These are phyloP conservation scores for Microplitis demolitor DNA, from an alignment of 1,140 invertebrate genomes.

Conservation along the genomic window DNA sequence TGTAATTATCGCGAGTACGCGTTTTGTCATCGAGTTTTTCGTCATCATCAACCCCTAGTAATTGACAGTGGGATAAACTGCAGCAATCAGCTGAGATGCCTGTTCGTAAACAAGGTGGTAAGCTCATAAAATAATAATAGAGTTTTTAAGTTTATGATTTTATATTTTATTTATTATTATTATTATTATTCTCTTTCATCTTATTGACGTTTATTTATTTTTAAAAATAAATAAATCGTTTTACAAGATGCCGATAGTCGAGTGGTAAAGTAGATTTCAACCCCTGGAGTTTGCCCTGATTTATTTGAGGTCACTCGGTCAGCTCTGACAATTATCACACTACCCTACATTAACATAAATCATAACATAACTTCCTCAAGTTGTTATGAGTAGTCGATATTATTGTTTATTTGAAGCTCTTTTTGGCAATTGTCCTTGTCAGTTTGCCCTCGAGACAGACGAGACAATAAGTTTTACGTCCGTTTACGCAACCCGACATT, in stretches of 20 bases:
- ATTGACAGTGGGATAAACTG: slow-evolving; percentile 6
- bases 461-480: slow-evolving; percentile 2
- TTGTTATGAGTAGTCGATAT: background rate
- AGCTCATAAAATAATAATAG: slow-evolving; percentile 41
- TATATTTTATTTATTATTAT: background rate
- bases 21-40: background rate
- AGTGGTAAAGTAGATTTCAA: background rate
- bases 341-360: background rate
- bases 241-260: too few relatives aligned
- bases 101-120: slow-evolving; percentile 62
- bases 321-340: background rate
- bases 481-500: slow-evolving; percentile 23
- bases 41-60: slow-evolving; percentile 15
- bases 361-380: background rate
- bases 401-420: background rate
- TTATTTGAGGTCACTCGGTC: slow-evolving; percentile 49
- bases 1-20: background rate
- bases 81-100: slow-evolving; percentile 46
- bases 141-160: slow-evolving; percentile 9
- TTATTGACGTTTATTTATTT: background rate
- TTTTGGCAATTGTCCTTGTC: slow-evolving; percentile 6
- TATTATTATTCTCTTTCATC: background rate
- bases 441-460: slow-evolving; percentile 13
- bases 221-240: too few relatives aligned
- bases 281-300: background rate